These are phyloP conservation scores for Prionace glauca DNA, from an alignment of 2,797 vertebrate genomes.

Conservation along the genomic window DNA sequence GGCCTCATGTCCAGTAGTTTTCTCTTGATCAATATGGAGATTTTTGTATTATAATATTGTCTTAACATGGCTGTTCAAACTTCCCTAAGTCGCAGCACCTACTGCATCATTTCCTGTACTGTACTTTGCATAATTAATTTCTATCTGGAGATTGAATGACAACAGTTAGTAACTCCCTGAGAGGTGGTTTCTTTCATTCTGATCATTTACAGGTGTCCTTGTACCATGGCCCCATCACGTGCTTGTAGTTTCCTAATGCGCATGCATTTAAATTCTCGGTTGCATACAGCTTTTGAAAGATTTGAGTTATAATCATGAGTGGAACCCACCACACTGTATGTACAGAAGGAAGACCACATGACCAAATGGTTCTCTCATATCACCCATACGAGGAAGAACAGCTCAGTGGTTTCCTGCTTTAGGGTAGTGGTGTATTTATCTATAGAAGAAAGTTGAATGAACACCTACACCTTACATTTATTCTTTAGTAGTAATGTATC, in stretches of 20 bases:
- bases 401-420: background rate
- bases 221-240: background rate
- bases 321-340: background rate
- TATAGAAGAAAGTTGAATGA: background rate
- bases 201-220: background rate
- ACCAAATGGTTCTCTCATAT: background rate
- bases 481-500: background rate
- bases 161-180: background rate
- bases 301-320: background rate
- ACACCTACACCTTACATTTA: background rate
- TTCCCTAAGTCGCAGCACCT: background rate
- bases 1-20: background rate
- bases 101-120: background rate
- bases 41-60: background rate
- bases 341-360: background rate
- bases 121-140: background rate
- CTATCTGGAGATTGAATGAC: background rate
- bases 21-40: background rate
- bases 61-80: background rate
- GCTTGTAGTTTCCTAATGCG: background rate
- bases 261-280: background rate
- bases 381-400: background rate
- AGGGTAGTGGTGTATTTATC: background rate
- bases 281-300: background rate
- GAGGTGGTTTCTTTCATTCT: background rate